Evolutionary conservation across 2,797 vertebrate species (phyloP), one percentile per base, ranked within the genome.

Genomic region (Macroramphosus scolopax): DNA sequence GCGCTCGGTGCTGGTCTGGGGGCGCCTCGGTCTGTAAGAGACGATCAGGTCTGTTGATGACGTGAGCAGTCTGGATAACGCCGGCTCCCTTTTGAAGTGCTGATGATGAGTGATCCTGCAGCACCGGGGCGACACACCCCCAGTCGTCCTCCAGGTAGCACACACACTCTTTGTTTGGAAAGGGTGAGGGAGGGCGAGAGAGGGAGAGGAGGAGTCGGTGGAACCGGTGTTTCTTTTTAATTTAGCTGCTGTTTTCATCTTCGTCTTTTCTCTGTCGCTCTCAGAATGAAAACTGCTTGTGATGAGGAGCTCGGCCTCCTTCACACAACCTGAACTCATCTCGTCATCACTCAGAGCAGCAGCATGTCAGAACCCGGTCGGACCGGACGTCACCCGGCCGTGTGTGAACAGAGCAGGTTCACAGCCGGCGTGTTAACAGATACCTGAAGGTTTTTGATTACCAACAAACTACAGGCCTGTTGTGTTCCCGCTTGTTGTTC

Each of bases 31-130:
- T 17, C 2, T 14, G 44, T 48, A 24, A 56, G 39, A 40, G 54
- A 44, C 58, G 63, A 68, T 65, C 60, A 28, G 69, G 46, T 41
- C 45, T 59, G 67, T 59, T 68, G 63, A 63, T 63, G 67, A 71
- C 72, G 63, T 66, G 18, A 53, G 41, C 51, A 49, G 78, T 66
- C 56, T 26, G 59, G 70, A 60, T 76, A 45, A 72, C 30, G 57
- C 54, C 55, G 47, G 47, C 35, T 62, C n/a, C 33, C 38, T 48
- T 58, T 67, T 78, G 67, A 74, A 69, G 78, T 70, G 52, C 52
- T 64, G 59, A 55, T 65, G 72, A 72, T 51, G 25, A 67, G 46
- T 68, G 77, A 77, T 63, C 61, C 57, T 68, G 53, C 65, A 59
- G 66, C 55, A 53, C 14, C 1, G 11, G n/a, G 56, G 60, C 42